Conservation (phyloP, 2,113 vertebrate genomes). For the Nothoprocta pentlandii region DNA sequence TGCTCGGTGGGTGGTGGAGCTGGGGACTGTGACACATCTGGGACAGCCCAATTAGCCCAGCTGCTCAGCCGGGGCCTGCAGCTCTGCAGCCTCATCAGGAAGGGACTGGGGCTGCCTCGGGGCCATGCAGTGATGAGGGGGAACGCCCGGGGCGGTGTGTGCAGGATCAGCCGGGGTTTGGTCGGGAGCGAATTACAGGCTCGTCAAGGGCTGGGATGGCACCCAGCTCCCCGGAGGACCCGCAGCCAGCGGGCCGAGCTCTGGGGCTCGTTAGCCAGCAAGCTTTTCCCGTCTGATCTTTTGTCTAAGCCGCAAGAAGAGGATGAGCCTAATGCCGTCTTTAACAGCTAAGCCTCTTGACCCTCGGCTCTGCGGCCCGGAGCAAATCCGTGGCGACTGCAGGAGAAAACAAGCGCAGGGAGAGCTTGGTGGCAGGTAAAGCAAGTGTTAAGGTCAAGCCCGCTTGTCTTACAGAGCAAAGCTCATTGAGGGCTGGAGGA, state of each 20-base stretch:
- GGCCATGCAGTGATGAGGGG: background rate
- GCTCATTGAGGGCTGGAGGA: background rate
- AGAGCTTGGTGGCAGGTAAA: background rate
- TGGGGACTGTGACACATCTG: accelerated
- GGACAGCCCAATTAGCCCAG: background rate
- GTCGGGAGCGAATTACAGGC: background rate
- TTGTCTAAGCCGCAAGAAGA: background rate
- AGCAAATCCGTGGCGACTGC: background rate
- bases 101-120: accelerated
- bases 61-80: accelerated
- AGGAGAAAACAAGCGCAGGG: background rate
- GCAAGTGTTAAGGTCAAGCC: background rate
- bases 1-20: background rate
- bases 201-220: background rate
- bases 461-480: background rate
- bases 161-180: background rate
- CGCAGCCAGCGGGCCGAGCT: background rate
- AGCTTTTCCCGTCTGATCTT: background rate
- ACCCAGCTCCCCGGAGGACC: background rate
- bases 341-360: background rate
- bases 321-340: background rate
- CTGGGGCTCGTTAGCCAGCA: background rate
- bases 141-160: background rate
- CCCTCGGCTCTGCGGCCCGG: background rate
- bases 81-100: accelerated